Evolutionary conservation across 2,113 vertebrate genomes (phyloP).

Genomic region (Sinocyclocheilus anophthalmus): DNA sequence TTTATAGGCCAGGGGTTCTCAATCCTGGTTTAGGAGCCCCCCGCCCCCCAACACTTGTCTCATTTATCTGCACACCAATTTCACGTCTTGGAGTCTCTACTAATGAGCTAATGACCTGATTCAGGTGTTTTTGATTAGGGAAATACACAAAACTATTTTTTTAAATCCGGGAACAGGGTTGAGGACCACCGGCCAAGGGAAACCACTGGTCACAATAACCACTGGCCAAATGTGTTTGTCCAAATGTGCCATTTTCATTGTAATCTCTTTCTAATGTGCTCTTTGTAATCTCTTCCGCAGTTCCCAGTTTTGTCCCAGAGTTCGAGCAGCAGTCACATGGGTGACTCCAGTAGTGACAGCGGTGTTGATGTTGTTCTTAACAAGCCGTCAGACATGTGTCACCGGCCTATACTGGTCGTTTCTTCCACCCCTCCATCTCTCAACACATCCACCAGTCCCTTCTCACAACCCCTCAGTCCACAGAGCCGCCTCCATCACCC

Average conservation of each 20-base stretch:
- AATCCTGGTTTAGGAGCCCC: not conserved
- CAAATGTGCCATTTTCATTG: not conserved
- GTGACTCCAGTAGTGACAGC: conserved; percentile 81
- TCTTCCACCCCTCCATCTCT: conserved; percentile 71
- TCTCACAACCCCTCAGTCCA: conserved; percentile 83
- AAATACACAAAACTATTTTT: not conserved
- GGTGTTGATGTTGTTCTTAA: conserved; percentile 79
- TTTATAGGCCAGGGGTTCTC: not conserved
- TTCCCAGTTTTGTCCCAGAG: conserved; percentile 82
- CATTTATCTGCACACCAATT: not conserved
- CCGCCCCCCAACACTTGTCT: not conserved
- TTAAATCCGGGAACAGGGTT: not conserved
- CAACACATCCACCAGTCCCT: conserved; percentile 76
- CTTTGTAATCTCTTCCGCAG: conserved; percentile 65
- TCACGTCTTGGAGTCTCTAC: not conserved
- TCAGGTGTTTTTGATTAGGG: not conserved
- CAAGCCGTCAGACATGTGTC: conserved; percentile 83
- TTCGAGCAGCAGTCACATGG: conserved; percentile 72
- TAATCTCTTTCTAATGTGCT: not conserved
- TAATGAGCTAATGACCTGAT: not conserved
- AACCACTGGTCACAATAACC: not conserved
- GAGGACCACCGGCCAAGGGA: too few species aligned
- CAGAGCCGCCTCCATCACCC: conserved; percentile 87
- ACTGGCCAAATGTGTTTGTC: not conserved
- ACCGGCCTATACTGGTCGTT: conserved; percentile 81